These are phyloP conservation scores for Labroides dimidiatus DNA, from an alignment of 2,797 vertebrate species.

Conservation along the genomic window DNA sequence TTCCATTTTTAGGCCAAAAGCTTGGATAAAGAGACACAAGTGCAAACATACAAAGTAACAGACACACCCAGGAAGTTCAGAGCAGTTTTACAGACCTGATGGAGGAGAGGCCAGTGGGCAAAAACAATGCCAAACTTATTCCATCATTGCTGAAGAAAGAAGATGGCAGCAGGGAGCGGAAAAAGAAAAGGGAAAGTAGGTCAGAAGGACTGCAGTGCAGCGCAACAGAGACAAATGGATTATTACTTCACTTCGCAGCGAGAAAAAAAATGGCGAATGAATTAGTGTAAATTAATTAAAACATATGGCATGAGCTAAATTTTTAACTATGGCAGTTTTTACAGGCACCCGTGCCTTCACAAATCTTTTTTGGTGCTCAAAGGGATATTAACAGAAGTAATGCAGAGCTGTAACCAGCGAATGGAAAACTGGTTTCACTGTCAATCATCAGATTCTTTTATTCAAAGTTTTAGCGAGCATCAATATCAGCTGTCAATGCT, in stretches of 20 bases:
- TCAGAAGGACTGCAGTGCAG: constrained; percentile 76
- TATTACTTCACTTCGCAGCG: constrained; percentile 66
- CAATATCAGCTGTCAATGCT: not conserved
- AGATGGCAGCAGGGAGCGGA: constrained; percentile 62
- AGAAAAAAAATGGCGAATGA: constrained; percentile 72
- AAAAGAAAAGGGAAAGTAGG: constrained; percentile 72
- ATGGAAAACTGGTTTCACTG: constrained; percentile 35
- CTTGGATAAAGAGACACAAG: constrained; percentile 8
- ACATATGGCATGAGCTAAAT: constrained; percentile 62
- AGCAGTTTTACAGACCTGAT: constrained; percentile 26
- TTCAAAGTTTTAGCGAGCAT: not conserved
- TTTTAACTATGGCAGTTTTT: constrained; percentile 45
- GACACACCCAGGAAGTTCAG: constrained; percentile 21
- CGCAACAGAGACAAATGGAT: constrained; percentile 77
- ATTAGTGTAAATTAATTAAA: constrained; percentile 73
- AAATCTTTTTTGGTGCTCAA: constrained; percentile 10
- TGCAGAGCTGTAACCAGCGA: constrained; percentile 11
- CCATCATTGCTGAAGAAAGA: constrained; percentile 65
- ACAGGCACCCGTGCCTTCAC: constrained; percentile 2
- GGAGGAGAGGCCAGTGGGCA: constrained; percentile 27
- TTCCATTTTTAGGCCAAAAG: constrained; percentile 9
- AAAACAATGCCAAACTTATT: constrained; percentile 61
- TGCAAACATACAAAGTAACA: not conserved
- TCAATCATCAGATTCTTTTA: constrained; percentile 34
- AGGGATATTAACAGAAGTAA: constrained; percentile 15